Conservation (phyloP, 2,797 vertebrate species). For the Enteromius radiatus region DNA sequence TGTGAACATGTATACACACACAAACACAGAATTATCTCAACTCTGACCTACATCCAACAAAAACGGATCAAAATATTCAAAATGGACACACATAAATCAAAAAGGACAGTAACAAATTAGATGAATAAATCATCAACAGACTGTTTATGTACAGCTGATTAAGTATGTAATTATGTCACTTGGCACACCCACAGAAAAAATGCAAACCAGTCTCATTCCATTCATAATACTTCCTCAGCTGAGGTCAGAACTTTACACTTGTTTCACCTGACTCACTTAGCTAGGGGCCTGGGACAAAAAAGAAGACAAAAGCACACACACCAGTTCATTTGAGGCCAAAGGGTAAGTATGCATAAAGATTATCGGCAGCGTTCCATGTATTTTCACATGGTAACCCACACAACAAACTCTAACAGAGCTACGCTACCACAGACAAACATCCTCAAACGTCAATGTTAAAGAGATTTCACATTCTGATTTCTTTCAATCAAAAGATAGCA, state of each 20-base stretch:
- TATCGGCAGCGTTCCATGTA: background rate
- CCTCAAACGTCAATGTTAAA: background rate
- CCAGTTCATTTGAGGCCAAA: conserved; percentile 28
- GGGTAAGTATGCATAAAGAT: conserved; percentile 11
- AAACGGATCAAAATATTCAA: background rate
- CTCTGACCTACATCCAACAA: background rate
- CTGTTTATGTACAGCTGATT: background rate
- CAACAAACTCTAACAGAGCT: conserved; percentile 20
- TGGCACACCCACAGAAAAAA: conserved; percentile 62
- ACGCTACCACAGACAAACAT: background rate
- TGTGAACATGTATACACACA: background rate
- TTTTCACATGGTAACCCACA: conserved; percentile 16
- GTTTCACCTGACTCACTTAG: conserved; percentile 36
- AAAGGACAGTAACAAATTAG: background rate
- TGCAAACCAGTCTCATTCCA: conserved; percentile 65
- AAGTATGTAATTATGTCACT: conserved; percentile 22
- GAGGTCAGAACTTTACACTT: background rate
- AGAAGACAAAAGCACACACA: background rate
- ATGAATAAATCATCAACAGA: background rate
- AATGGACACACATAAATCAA: background rate
- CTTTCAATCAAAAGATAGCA: background rate
- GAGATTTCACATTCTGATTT: background rate
- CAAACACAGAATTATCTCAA: background rate
- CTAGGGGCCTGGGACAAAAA: background rate
- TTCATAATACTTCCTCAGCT: conserved; percentile 42